Evolutionary conservation across 2,797 vertebrate species (phyloP).

Genomic region (Gallirallus australis): DNA sequence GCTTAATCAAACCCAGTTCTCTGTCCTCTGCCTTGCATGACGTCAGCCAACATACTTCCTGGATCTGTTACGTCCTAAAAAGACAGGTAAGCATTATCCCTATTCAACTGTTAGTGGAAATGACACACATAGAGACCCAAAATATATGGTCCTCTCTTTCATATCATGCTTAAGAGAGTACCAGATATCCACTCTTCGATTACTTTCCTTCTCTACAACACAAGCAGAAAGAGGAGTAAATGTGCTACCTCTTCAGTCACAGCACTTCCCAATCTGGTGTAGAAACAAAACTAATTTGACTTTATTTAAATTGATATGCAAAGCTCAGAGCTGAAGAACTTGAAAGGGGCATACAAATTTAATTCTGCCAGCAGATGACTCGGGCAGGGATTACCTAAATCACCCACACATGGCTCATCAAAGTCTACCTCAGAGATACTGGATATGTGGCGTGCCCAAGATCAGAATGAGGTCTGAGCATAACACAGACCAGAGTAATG

Average conservation of each 20-base stretch:
- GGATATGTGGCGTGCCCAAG: neutral
- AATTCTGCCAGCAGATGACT: neutral
- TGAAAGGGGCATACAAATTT: neutral
- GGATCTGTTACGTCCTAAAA: neutral
- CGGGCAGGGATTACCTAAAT: neutral
- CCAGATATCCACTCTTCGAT: neutral
- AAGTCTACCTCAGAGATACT: neutral
- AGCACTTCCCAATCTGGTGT: neutral
- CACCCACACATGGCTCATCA: neutral
- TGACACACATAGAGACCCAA: neutral
- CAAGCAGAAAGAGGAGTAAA: neutral
- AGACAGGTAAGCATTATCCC: neutral
- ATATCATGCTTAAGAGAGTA: neutral
- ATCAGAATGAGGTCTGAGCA: neutral
- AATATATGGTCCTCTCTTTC: neutral
- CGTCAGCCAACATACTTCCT: neutral
- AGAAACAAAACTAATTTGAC: neutral
- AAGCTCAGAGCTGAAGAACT: constrained; percentile 8
- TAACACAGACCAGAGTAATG: neutral
- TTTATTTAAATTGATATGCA: constrained; percentile 5
- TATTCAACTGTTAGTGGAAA: neutral
- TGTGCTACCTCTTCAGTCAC: neutral
- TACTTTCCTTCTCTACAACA: neutral
- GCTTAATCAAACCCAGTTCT: neutral
- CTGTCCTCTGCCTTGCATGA: neutral